These are phyloP conservation scores for Drosophila crucigera DNA, from an alignment of 2,888 invertebrate genomes.

Conservation along the genomic window DNA sequence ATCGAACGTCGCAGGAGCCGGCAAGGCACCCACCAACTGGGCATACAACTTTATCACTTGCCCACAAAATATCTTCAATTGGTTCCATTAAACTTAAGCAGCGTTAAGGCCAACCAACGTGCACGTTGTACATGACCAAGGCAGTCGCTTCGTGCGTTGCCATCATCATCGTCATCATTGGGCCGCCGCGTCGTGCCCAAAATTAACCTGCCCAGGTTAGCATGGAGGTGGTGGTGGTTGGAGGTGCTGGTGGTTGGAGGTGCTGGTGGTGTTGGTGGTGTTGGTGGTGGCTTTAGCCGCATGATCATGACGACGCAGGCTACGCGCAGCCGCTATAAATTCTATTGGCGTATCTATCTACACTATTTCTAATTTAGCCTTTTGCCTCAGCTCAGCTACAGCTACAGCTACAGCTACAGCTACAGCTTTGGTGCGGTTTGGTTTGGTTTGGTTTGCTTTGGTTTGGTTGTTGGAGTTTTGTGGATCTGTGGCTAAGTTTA, in stretches of 20 bases:
- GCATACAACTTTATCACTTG: conserved; percentile 83
- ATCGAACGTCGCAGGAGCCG: conserved; percentile 5
- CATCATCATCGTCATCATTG: conserved; percentile 74
- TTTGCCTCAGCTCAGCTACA: conserved; percentile 30
- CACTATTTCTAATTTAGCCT: conserved; percentile 81
- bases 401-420: conserved; percentile 5
- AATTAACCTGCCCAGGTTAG: conserved; percentile 73
- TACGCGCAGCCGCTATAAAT: conserved; percentile 74
- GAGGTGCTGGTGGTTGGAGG: neutral
- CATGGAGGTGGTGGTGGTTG: neutral
- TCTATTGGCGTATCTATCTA: conserved; percentile 81
- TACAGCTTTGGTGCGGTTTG: conserved; percentile 7
- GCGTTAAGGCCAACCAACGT: conserved; percentile 34
- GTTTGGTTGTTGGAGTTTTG: conserved; percentile 14
- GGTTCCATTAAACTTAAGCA: conserved; percentile 82
- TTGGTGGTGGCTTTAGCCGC: conserved; percentile 35
- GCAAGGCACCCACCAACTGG: conserved; percentile 64
- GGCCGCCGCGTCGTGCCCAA: conserved; percentile 68
- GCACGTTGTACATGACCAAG: conserved; percentile 61
- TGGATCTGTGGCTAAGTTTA: conserved; percentile 53
- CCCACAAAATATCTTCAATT: conserved; percentile 82
- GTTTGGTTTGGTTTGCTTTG: conserved; percentile 9
- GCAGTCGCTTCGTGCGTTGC: conserved; percentile 73
- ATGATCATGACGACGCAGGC: conserved; percentile 70
- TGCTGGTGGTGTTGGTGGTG: neutral